Percentiles rank a stretch among this genome's conserved stretches.
Evolutionary conservation across 1,140 invertebrate species (phyloP).

Genomic region (Ceratosolen solmsi): DNA sequence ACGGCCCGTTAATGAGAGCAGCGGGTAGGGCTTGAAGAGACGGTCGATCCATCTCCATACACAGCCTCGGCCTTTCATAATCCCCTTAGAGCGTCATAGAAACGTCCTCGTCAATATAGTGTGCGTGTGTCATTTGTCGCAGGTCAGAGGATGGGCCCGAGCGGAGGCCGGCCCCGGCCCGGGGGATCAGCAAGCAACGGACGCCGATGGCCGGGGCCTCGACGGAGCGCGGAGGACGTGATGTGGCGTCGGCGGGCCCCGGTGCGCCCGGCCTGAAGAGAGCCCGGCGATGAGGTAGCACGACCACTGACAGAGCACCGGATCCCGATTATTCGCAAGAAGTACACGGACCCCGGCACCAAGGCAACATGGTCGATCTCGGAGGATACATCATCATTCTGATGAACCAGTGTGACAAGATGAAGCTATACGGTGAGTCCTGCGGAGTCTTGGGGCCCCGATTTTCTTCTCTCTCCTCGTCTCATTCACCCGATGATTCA

Average conservation of each 20-base stretch:
- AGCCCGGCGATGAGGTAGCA: not conserved
- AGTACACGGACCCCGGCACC: no score
- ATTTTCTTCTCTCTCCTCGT: not conserved
- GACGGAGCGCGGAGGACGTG: not conserved
- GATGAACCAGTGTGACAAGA: conserved; percentile 93
- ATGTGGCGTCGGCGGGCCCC: not conserved
- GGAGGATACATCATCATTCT: conserved; percentile 97
- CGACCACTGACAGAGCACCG: not conserved
- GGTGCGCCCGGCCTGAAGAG: not conserved
- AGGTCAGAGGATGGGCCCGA: conserved; percentile 19
- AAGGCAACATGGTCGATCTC: conserved; percentile 85
- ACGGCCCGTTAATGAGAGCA: no score
- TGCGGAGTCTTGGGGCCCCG: not conserved
- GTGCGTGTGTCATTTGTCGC: not conserved
- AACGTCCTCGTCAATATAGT: no score
- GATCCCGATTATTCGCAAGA: not conserved
- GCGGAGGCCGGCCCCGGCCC: not conserved
- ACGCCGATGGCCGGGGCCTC: conserved; percentile 2
- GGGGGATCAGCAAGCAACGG: not conserved
- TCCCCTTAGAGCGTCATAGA: no score
- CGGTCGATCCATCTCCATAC: no score
- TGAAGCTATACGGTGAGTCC: conserved; percentile 92
- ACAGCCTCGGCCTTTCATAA: no score
- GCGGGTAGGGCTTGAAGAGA: not conserved
- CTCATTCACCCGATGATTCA: not conserved